Evolutionary conservation across 1,140 invertebrate genomes (phyloP).

Genomic region (Drosophila pectinifera): DNA sequence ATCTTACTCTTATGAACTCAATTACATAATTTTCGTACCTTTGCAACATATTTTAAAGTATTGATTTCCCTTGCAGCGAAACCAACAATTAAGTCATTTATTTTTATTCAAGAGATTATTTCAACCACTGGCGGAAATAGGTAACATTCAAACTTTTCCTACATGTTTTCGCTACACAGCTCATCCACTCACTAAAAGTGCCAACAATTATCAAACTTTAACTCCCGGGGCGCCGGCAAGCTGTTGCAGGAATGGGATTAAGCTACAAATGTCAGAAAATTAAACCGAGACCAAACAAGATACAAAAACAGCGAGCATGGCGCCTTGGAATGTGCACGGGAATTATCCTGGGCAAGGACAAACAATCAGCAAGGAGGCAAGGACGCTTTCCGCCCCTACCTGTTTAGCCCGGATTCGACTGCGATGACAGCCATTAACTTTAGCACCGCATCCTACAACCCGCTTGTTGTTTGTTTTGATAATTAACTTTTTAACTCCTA

Average conservation of each 20-base stretch:
- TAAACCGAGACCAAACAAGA: constrained; percentile 60
- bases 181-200: constrained; percentile 11
- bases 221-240: constrained; percentile 1
- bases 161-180: constrained; percentile 5
- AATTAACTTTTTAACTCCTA: constrained; percentile 69
- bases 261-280: constrained; percentile 57
- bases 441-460: constrained; percentile 12
- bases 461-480: constrained; percentile 49
- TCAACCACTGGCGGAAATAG: neutral
- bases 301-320: constrained; percentile 37
- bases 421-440: constrained; percentile 36
- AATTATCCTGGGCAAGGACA: constrained; percentile 47
- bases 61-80: neutral
- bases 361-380: constrained; percentile 17
- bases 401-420: constrained; percentile 31
- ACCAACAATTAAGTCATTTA: neutral
- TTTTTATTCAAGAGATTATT: constrained; percentile 18
- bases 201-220: constrained; percentile 42
- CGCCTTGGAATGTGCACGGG: constrained; percentile 10
- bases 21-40: neutral
- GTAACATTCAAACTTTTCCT: constrained; percentile 9
- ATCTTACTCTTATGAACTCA: neutral
- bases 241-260: constrained; percentile 32
- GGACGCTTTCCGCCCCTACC: constrained; percentile 21
- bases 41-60: neutral